These are phyloP conservation scores for Syngnathus floridae DNA, from an alignment of 2,113 vertebrate genomes.

Conservation along the genomic window DNA sequence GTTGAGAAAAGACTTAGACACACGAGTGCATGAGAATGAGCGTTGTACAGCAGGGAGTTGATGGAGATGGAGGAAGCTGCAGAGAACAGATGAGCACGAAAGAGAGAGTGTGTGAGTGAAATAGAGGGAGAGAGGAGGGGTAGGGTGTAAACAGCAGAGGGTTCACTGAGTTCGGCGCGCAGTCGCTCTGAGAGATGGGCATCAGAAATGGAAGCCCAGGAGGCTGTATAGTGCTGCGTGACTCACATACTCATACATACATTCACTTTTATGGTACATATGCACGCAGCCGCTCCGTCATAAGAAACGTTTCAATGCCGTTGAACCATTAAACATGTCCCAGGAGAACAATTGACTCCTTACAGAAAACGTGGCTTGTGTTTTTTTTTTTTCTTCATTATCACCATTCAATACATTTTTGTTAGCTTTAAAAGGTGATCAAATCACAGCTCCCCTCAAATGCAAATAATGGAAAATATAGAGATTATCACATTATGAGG, in stretches of 20 bases:
- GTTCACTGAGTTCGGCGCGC: slow-evolving; percentile 67
- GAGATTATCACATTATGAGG: too few relatives aligned
- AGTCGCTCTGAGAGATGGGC: slow-evolving; percentile 64
- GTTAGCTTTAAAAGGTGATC: neutral
- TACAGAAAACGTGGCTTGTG: slow-evolving; percentile 5
- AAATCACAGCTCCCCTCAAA: neutral
- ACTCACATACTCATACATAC: slow-evolving; percentile 63
- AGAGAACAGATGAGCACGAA: slow-evolving; percentile 15
- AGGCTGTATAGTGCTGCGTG: slow-evolving; percentile 61
- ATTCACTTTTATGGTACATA: slow-evolving; percentile 37
- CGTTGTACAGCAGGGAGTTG: slow-evolving; percentile 47
- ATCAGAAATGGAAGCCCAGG: slow-evolving; percentile 59
- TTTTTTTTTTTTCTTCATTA: neutral
- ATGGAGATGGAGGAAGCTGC: slow-evolving; percentile 38
- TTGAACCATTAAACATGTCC: slow-evolving; percentile 19
- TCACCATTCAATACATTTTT: neutral
- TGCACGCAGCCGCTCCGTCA: neutral
- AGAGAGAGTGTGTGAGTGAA: slow-evolving; percentile 48
- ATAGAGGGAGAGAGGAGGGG: slow-evolving; percentile 59
- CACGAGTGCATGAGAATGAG: slow-evolving; percentile 50
- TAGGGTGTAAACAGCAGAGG: slow-evolving; percentile 65
- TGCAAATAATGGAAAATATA: too few relatives aligned
- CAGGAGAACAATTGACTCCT: slow-evolving; percentile 19
- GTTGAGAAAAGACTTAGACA: slow-evolving; percentile 34
- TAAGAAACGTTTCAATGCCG: slow-evolving; percentile 25